Percentiles rank a stretch among this genome's conserved stretches.
Conservation (phyloP, 2,888 invertebrate species). For the Heteromyza rotundicornis region DNA sequence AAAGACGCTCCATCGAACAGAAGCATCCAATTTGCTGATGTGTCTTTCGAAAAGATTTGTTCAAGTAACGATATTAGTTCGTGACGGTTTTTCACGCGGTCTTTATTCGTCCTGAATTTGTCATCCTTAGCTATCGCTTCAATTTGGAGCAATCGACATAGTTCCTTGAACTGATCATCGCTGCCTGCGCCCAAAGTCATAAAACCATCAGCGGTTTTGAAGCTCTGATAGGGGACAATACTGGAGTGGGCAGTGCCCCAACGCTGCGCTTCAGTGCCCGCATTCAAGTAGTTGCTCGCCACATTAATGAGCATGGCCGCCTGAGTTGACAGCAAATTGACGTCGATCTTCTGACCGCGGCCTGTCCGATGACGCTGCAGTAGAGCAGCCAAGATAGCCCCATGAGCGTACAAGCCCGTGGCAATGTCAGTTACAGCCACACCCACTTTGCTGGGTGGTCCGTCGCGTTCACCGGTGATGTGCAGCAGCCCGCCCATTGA, state of each 20-base stretch:
- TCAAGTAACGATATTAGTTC: conserved; percentile 71
- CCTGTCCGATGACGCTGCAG: conserved; percentile 78
- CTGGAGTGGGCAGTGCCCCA: conserved; percentile 95
- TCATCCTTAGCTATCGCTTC: conserved; percentile 69
- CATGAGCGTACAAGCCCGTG: conserved; percentile 93
- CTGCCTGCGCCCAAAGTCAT: conserved; percentile 89
- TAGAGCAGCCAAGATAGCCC: conserved; percentile 91
- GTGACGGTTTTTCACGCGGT: conserved; percentile 78
- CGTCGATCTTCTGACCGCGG: conserved; percentile 90
- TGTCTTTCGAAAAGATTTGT: conserved; percentile 68
- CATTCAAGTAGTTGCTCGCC: conserved; percentile 89
- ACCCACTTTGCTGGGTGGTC: conserved; percentile 89
- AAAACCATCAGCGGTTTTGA: conserved; percentile 81
- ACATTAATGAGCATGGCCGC: conserved; percentile 87
- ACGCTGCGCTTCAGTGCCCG: conserved; percentile 75
- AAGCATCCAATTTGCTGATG: conserved; percentile 76
- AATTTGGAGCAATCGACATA: conserved; percentile 72
- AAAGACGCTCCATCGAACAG: conserved; percentile 77
- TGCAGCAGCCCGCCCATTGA: conserved; percentile 90
- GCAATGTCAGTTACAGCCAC: conserved; percentile 94
- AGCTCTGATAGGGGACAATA: conserved; percentile 93
- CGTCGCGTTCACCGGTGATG: conserved; percentile 84
- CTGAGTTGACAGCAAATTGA: conserved; percentile 92
- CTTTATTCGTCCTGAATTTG: conserved; percentile 74
- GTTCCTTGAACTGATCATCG: conserved; percentile 77